phyloP scores from a whole-genome alignment of 1,140 invertebrate genomes.

The Spodoptera frugiperda region DNA sequence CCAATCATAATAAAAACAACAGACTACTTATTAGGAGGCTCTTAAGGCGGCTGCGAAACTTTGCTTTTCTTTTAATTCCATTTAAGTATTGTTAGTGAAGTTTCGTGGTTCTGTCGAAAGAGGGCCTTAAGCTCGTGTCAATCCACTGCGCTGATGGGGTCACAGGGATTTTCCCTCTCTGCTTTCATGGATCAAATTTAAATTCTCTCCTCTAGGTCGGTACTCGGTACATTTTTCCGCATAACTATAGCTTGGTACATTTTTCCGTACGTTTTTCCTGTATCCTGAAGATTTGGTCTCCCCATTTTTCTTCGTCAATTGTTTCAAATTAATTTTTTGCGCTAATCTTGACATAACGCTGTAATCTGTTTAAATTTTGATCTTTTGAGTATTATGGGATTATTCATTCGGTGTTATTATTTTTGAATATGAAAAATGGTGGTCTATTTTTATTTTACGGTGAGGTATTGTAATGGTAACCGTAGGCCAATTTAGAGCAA shows the following conservation, averaged over 20 bases:
- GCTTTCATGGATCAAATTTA: constrained; percentile 34
- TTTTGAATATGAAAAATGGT: no score
- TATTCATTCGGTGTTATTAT: no score
- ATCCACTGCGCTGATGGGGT: constrained; percentile 41
- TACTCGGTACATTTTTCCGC: constrained; percentile 17
- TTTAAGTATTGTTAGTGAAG: constrained; percentile 55
- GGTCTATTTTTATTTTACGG: no score
- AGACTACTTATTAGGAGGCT: constrained; percentile 36
- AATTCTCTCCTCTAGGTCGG: constrained; percentile 23
- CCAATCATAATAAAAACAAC: constrained; percentile 47
- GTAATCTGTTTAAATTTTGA: constrained; percentile 3
- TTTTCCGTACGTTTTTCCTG: constrained; percentile 25
- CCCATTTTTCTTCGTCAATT: background rate
- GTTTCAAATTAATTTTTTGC: constrained; percentile 27
- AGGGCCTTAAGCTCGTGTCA: constrained; percentile 50
- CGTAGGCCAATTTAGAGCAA: no score
- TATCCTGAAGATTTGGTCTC: constrained; percentile 19
- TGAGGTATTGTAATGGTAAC: no score
- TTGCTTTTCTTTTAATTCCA: constrained; percentile 58
- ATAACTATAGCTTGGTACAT: constrained; percentile 38
- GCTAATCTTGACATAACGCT: background rate
- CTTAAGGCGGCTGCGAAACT: constrained; percentile 50
- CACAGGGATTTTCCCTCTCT: constrained; percentile 30
- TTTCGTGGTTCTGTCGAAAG: constrained; percentile 43
- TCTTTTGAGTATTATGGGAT: background rate